Evolutionary conservation across 2,888 invertebrate species (phyloP).

Genomic region (Parnassius apollo): DNA sequence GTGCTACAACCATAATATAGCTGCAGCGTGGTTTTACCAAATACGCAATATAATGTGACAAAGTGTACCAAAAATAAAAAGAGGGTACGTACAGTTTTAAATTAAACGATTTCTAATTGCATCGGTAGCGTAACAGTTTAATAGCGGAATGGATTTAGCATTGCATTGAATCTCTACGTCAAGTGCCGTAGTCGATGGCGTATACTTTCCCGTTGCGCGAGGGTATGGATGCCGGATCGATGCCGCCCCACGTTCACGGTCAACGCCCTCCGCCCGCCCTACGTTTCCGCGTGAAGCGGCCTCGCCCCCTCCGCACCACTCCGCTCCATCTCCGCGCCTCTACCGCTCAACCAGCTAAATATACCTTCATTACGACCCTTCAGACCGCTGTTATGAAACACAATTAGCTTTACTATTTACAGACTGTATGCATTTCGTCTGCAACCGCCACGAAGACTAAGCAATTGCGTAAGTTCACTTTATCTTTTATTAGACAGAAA

Average conservation of each 20-base stretch:
- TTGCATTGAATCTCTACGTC: conserved; percentile 25
- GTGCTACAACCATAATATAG: no score
- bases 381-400: conserved; percentile 69
- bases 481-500: not conserved
- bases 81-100: no score
- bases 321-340: conserved; percentile 35
- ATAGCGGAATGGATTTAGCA: conserved; percentile 20
- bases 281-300: conserved; percentile 70
- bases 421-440: conserved; percentile 52
- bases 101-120: no score
- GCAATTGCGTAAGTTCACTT: conserved; percentile 36
- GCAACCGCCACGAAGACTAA: conserved; percentile 37
- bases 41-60: no score
- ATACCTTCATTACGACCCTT: conserved; percentile 68
- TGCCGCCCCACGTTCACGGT: conserved; percentile 80
- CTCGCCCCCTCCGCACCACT: conserved; percentile 41
- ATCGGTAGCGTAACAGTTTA: conserved; percentile 7
- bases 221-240: conserved; percentile 77
- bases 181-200: conserved; percentile 33
- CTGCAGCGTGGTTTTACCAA: no score
- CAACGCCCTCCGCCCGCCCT: conserved; percentile 81
- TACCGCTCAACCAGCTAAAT: conserved; percentile 58
- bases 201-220: conserved; percentile 76
- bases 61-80: no score
- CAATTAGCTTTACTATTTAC: conserved; percentile 74